Evolutionary conservation across 2,888 invertebrate species (phyloP).

Genomic region (Biston stratarius): DNA sequence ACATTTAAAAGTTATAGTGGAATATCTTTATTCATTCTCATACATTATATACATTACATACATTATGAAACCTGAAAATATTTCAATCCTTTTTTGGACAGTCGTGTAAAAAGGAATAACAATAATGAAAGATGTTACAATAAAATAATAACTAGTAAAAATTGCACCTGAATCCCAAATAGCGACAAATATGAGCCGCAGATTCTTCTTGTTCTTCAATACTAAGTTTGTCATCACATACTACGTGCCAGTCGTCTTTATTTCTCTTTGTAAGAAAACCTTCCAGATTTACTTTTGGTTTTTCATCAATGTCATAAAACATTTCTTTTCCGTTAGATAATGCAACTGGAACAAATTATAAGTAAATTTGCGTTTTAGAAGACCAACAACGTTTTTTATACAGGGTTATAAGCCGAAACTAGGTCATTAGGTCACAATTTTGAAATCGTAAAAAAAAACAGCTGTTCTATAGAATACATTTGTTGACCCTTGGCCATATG

Average conservation of each 20-base stretch:
- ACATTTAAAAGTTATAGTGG: too few relatives aligned
- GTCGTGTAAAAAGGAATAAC: too few relatives aligned
- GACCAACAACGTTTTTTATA: neutral
- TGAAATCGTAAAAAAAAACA: too few relatives aligned
- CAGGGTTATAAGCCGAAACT: too few relatives aligned
- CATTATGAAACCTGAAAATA: too few relatives aligned
- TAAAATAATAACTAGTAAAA: neutral
- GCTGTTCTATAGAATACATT: too few relatives aligned
- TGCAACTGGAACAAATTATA: conserved; percentile 85
- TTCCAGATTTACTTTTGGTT: conserved; percentile 85
- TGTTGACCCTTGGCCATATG: too few relatives aligned
- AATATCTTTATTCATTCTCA: too few relatives aligned
- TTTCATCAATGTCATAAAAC: conserved; percentile 86
- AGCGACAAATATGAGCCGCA: conserved; percentile 87
- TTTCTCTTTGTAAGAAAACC: conserved; percentile 88
- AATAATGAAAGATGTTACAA: neutral
- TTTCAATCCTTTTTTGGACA: neutral
- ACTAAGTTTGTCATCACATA: conserved; percentile 85
- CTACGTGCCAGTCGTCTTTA: conserved; percentile 88
- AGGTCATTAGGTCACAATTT: too few relatives aligned
- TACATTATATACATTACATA: too few relatives aligned
- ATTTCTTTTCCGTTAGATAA: conserved; percentile 89
- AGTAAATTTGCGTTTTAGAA: neutral
- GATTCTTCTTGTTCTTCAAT: conserved; percentile 76
- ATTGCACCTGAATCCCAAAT: conserved; percentile 89